Conservation (phyloP, 2,888 invertebrate genomes). For the Dasypolia templi region DNA sequence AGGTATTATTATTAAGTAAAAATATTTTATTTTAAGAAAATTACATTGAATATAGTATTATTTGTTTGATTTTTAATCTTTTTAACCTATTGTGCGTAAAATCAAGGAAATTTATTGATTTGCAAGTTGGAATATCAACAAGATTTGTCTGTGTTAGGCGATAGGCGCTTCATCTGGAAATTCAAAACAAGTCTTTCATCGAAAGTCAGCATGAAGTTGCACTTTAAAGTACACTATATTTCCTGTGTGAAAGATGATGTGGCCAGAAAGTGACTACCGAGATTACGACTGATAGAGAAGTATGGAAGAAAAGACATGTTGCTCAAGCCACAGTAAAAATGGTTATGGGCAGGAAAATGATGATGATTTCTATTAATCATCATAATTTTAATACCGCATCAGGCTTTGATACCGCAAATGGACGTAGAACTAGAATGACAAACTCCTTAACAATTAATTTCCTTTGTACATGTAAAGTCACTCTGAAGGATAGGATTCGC, state of each 20-base stretch:
- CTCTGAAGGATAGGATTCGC: no score
- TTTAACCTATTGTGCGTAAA: neutral
- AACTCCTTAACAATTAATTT: no score
- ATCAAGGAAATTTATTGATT: neutral
- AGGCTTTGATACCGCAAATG: no score
- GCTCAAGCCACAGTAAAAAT: neutral
- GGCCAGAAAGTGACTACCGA: neutral
- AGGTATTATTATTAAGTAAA: constrained; percentile 36
- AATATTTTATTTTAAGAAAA: neutral
- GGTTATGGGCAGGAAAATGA: neutral
- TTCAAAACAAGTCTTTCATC: neutral
- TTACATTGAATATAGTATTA: neutral
- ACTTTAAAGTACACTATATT: neutral
- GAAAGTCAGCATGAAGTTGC: neutral
- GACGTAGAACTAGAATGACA: no score
- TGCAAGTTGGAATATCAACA: neutral
- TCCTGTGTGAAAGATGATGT: neutral
- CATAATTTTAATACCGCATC: no score
- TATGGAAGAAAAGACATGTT: neutral
- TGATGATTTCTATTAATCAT: no score
- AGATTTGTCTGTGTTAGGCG: neutral
- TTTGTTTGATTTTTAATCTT: neutral
- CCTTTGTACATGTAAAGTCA: no score
- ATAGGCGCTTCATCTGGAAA: neutral
- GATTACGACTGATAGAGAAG: neutral